A percentile compares a stretch with the other conserved stretches of the same genome.
phyloP scores from a whole-genome alignment of 1,140 invertebrate genomes.

The Diachasmimorpha longicaudata region DNA sequence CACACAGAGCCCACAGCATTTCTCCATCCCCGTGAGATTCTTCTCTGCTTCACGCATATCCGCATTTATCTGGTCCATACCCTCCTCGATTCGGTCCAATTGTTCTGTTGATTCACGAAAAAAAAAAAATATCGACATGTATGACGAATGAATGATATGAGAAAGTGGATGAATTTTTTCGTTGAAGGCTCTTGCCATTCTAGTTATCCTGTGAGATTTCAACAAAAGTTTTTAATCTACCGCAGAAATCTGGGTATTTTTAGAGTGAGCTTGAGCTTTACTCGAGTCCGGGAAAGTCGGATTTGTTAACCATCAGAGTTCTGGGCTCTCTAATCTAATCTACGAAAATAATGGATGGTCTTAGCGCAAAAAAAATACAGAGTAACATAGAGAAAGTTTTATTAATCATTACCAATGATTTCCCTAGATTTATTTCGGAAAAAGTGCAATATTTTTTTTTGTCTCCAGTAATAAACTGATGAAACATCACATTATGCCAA shows the following conservation, averaged over 20 bases:
- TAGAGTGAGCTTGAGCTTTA: neutral
- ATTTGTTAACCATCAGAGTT: neutral
- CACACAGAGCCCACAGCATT: slow-evolving; percentile 98
- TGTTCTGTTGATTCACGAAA: slow-evolving; percentile 76
- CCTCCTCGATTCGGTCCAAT: slow-evolving; percentile 98
- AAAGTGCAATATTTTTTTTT: too few relatives aligned
- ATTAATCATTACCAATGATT: too few relatives aligned
- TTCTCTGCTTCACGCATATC: slow-evolving; percentile 99
- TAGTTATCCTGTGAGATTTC: neutral
- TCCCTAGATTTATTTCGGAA: too few relatives aligned
- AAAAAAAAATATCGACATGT: neutral
- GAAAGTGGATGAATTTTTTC: neutral
- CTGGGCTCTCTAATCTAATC: neutral
- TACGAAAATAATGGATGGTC: neutral
- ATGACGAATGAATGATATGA: neutral
- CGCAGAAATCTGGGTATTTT: neutral
- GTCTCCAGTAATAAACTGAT: too few relatives aligned
- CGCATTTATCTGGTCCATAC: slow-evolving; percentile 99
- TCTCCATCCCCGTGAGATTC: slow-evolving; percentile 99
- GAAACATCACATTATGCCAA: too few relatives aligned
- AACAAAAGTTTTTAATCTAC: neutral
- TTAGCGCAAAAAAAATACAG: neutral
- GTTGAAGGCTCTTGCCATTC: neutral
- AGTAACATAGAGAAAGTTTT: too few relatives aligned
- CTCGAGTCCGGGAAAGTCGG: neutral